phyloP scores from a whole-genome alignment of 2,888 invertebrate genomes.

The Netelia virgata region DNA sequence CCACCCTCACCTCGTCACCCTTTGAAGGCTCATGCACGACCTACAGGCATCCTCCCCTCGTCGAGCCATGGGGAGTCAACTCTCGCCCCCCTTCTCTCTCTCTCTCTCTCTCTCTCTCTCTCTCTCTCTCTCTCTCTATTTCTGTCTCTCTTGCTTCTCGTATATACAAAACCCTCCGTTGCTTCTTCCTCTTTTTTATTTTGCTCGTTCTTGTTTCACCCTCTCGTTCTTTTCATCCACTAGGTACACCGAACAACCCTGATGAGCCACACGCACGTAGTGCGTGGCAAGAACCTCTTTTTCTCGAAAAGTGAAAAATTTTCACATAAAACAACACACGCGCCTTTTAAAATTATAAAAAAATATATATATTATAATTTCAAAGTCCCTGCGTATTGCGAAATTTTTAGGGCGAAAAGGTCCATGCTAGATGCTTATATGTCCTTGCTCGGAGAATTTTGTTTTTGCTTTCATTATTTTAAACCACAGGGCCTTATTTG shows the following conservation, averaged over 20 bases:
- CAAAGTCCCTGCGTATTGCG: too few species aligned
- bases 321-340: too few species aligned
- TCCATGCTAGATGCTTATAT: not conserved
- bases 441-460: not conserved
- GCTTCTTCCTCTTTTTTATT: constrained; percentile 22
- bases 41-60: constrained; percentile 63
- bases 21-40: constrained; percentile 58
- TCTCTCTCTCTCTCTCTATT: constrained; percentile 53
- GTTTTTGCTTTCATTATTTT: constrained; percentile 2
- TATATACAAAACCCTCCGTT: constrained; percentile 39
- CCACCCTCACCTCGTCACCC: constrained; percentile 67
- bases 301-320: too few species aligned
- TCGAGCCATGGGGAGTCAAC: constrained; percentile 74
- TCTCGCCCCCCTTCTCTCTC: constrained; percentile 58
- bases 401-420: constrained; percentile 4
- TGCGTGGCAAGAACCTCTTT: too few species aligned
- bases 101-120: constrained; percentile 18
- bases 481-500: constrained; percentile 21
- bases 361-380: too few species aligned
- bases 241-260: constrained; percentile 15
- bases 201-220: constrained; percentile 52
- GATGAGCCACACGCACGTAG: constrained; percentile 31
- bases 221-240: constrained; percentile 36
- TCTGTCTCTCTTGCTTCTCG: constrained; percentile 37
- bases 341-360: too few species aligned